Evolutionary conservation across 2,888 invertebrate species (phyloP), one percentile per base, ranked within the genome.

Genomic region (Bombylius major): DNA sequence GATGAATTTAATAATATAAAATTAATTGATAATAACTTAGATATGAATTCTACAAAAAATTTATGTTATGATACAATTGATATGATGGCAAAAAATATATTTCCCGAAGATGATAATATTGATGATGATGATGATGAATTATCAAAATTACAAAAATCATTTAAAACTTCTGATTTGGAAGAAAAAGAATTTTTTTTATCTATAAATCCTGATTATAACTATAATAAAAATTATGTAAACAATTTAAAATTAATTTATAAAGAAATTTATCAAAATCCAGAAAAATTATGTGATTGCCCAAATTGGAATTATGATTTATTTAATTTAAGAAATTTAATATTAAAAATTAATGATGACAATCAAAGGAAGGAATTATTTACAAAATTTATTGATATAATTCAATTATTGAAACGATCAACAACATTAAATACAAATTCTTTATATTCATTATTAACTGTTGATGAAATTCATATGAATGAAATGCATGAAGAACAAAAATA

Each of bases 401-500:
- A 42, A 1, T 11, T 11, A 11, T 11, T 42, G 6, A 42, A 42
- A 42, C 8, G 7, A 42, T 8, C 8, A 42, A 39, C 4, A 39
- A 42, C 11, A 42, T 42, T 42, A 42, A 42, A 6, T 36, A 6
- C 11, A 42, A 11, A 11, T 11, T 4, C 39, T 11, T 42, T 3
- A 3, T 11, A 8, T 11, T 42, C 39, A 42, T 11, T 11, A 42
- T 11, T 11, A 11, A 11, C 11, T 11, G 12, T 11, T 11, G 11
- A 42, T 11, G 9, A 36, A 8, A 36, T 36, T 36, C 36, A 36
- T 36, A 36, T 36, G 9, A 42, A 42, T 42, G 39, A 42, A 11
- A 42, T 42, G 1, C 11, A 53, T n/a, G 51, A 55, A 5, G 53
- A 60, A 31, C 60, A 58, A 36, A 58, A 56, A 48, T 54, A 52